These are phyloP conservation scores for Rissa tridactyla DNA, from an alignment of 2,113 vertebrate genomes.

Conservation along the genomic window DNA sequence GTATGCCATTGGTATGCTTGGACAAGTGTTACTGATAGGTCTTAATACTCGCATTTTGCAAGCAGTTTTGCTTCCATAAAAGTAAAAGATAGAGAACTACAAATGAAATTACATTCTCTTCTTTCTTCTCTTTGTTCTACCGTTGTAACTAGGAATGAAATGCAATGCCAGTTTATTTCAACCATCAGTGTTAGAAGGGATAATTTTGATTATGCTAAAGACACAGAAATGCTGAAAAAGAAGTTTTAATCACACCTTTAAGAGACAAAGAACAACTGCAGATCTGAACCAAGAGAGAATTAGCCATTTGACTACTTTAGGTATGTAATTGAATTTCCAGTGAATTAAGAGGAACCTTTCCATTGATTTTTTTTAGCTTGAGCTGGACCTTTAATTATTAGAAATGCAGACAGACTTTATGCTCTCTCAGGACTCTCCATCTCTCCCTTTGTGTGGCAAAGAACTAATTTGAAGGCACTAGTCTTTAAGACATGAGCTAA, in stretches of 20 bases:
- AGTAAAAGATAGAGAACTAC: background rate
- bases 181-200: background rate
- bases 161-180: background rate
- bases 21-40: background rate
- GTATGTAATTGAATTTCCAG: background rate
- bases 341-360: background rate
- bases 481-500: background rate
- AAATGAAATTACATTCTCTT: background rate
- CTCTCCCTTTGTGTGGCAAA: background rate
- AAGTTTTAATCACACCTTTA: background rate
- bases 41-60: background rate
- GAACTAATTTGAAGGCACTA: background rate
- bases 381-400: background rate
- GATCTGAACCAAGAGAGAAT: background rate
- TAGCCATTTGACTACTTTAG: background rate
- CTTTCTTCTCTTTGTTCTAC: background rate
- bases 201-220: background rate
- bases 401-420: background rate
- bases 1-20: background rate
- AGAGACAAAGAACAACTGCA: background rate
- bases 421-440: background rate
- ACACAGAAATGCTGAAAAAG: background rate
- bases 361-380: background rate
- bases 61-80: background rate
- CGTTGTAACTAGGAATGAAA: background rate